Evolutionary conservation across 2,888 invertebrate genomes (phyloP).

Genomic region (Dromius quadrimaculatus): DNA sequence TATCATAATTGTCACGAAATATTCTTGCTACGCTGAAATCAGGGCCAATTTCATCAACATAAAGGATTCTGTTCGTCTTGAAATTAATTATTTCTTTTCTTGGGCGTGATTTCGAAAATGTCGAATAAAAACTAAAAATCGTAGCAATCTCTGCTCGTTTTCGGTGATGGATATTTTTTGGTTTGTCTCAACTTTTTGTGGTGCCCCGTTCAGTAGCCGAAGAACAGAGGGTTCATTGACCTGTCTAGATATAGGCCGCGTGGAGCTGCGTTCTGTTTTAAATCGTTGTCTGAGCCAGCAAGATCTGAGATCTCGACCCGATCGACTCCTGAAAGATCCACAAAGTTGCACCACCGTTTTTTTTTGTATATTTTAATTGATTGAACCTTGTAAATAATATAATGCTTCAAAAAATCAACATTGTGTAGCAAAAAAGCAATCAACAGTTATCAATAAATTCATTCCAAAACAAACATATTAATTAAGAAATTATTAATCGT

Average conservation of each 20-base stretch:
- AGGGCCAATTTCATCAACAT: no score
- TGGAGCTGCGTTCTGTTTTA: conserved; percentile 22
- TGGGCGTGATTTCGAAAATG: background rate
- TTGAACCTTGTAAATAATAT: background rate
- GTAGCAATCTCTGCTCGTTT: background rate
- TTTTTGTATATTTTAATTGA: conserved; percentile 38
- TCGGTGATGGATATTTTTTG: conserved; percentile 6
- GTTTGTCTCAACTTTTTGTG: conserved; percentile 7
- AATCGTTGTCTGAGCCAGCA: conserved; percentile 20
- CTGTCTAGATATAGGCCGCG: conserved; percentile 29
- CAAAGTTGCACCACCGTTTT: background rate
- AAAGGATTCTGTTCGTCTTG: no score
- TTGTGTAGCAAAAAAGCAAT: conserved; percentile 28
- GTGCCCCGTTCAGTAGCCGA: conserved; percentile 18
- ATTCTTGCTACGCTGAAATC: no score
- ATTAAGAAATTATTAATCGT: conserved; percentile 40
- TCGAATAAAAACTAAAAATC: background rate
- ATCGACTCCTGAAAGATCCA: conserved; percentile 8
- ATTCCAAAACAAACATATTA: conserved; percentile 38
- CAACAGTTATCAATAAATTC: conserved; percentile 39
- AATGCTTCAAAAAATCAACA: conserved; percentile 6
- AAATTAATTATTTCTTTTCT: no score
- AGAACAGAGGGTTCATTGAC: conserved; percentile 11
- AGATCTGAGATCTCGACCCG: background rate
- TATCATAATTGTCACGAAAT: no score